phyloP scores from a whole-genome alignment of 2,888 invertebrate species.

The Euclidia mi region DNA sequence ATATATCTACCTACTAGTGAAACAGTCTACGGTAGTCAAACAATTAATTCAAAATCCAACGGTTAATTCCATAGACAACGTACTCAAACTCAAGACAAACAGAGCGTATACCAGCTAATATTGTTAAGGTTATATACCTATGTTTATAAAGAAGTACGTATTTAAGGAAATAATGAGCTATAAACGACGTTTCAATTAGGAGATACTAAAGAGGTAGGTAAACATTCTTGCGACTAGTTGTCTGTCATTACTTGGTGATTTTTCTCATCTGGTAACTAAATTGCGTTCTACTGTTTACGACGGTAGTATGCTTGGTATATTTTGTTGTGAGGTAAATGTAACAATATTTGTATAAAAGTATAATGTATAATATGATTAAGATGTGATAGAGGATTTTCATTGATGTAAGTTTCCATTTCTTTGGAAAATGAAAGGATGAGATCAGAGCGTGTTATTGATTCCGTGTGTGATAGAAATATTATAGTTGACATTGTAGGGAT shows the following conservation, averaged over 20 bases:
- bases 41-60: slow-evolving; percentile 24
- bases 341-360: slow-evolving; percentile 3
- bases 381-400: neutral
- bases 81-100: slow-evolving; percentile 26
- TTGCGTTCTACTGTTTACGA: slow-evolving; percentile 13
- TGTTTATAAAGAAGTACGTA: slow-evolving; percentile 6
- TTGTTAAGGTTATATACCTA: slow-evolving; percentile 14
- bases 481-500: too few species aligned
- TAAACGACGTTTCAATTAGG: slow-evolving; percentile 13
- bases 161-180: slow-evolving; percentile 15
- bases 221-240: slow-evolving; percentile 11
- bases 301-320: slow-evolving; percentile 1
- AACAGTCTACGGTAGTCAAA: slow-evolving; percentile 40
- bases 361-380: neutral
- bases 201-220: slow-evolving; percentile 11
- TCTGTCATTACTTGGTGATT: slow-evolving; percentile 4
- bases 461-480: too few species aligned
- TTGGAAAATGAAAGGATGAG: too few species aligned
- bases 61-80: slow-evolving; percentile 29
- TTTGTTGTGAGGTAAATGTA: neutral
- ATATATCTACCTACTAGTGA: slow-evolving; percentile 45
- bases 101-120: slow-evolving; percentile 21
- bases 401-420: neutral
- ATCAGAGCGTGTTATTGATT: too few species aligned
- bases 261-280: slow-evolving; percentile 14